Base-by-base conservation (phyloP, 2,888 invertebrate genomes). In the Cephus runcator region DNA sequence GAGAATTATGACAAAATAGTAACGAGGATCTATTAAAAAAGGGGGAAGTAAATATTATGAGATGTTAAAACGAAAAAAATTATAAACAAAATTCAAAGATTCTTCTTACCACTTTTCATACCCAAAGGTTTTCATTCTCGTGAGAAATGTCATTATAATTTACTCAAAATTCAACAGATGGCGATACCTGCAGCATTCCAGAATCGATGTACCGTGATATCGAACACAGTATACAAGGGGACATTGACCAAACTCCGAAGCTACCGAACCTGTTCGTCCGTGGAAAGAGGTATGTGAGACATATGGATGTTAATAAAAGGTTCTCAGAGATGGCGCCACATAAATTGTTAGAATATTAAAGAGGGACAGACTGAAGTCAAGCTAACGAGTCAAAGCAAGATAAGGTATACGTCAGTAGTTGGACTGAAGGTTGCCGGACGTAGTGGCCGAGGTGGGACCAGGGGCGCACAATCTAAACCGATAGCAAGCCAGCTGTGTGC, bases 401-500 rank as follows among this genome's bases (percentile, higher is more conserved):
- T 56, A 56, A 9, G 0, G 56, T 56, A 23, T 23, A 40, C 56
- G 56, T 23, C 56, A 56, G 56, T 56, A 56, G 56, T 56, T 23
- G 23, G 23, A 56, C 56, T 9, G 74, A 36, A 36, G 74, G 36
- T 74, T 75, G 23, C 34, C 40, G 33, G 73, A 78, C 75, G 69
- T 76, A 68, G 31, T 31, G 35, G 71, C 31, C 40, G 77, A 76
- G 36, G 73, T 75, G 77, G 79, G 73, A 73, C 69, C 71, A 69
- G 81, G 68, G 69, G 79, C 77, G 76, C 73, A 78, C 75, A 76
- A 80, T 79, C 78, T 74, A 69, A 80, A 75, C 77, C 77, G 80
- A 81, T 77, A 80, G 76, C 73, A 69, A 79, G 75, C 78, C 81
- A 81, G 81, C 79, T 78, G 79, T 73, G 78, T 71, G 73, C 69